Evolutionary conservation across 2,888 invertebrate genomes (phyloP).

Genomic region (Brachynemurus nebulosus): DNA sequence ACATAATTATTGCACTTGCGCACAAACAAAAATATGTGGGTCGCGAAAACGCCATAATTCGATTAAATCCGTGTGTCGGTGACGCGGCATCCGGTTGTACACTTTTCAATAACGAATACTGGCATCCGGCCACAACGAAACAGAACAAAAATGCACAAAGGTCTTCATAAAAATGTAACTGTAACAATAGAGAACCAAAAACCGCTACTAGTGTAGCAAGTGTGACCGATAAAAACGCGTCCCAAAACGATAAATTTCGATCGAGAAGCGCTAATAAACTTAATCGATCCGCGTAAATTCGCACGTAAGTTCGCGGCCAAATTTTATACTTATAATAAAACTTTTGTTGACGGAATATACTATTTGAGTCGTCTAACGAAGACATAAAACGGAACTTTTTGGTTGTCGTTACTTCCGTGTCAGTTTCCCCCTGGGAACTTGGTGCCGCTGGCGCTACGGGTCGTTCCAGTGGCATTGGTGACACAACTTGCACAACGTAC

Average conservation of each 20-base stretch:
- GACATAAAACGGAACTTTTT: slow-evolving; percentile 44
- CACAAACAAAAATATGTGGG: slow-evolving; percentile 88
- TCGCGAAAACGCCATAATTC: slow-evolving; percentile 83
- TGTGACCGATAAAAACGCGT: slow-evolving; percentile 67
- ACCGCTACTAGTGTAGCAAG: slow-evolving; percentile 76
- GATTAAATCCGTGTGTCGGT: slow-evolving; percentile 95
- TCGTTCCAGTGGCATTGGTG: slow-evolving; percentile 6
- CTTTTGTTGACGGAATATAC: slow-evolving; percentile 24
- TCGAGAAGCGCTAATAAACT: slow-evolving; percentile 87
- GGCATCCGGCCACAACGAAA: slow-evolving; percentile 94
- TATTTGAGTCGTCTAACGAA: slow-evolving; percentile 38
- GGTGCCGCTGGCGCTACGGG: slow-evolving; percentile 25
- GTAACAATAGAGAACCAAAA: slow-evolving; percentile 70
- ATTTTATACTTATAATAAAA: slow-evolving; percentile 66
- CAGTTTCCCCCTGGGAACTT: slow-evolving; percentile 40
- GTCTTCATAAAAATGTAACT: slow-evolving; percentile 78
- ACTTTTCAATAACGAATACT: slow-evolving; percentile 92
- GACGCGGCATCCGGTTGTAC: slow-evolving; percentile 99
- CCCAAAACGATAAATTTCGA: slow-evolving; percentile 70
- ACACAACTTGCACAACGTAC: slow-evolving; percentile 6
- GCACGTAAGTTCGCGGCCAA: slow-evolving; percentile 47
- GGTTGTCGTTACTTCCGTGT: slow-evolving; percentile 37
- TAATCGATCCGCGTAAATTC: slow-evolving; percentile 84
- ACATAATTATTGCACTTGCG: slow-evolving; percentile 32
- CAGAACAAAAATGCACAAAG: slow-evolving; percentile 89